phyloP scores from a whole-genome alignment of 2,888 invertebrate genomes.

The Drosophila mercatorum region DNA sequence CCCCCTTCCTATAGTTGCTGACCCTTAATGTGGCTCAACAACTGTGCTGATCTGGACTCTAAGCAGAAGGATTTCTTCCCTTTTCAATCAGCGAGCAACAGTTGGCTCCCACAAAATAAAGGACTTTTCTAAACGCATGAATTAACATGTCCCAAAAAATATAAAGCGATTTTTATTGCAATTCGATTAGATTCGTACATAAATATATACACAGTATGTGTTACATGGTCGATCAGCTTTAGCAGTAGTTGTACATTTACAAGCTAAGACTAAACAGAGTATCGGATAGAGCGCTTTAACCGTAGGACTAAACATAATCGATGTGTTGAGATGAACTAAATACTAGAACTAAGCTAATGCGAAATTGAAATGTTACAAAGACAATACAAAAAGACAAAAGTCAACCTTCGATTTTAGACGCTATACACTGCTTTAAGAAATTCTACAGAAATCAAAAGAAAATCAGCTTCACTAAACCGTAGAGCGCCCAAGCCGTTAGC shows the following conservation, averaged over 20 bases:
- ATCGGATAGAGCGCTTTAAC: slow-evolving; percentile 70
- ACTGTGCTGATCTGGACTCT: too few species aligned
- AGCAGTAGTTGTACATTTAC: slow-evolving; percentile 37
- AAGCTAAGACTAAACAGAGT: slow-evolving; percentile 64
- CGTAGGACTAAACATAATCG: slow-evolving; percentile 58
- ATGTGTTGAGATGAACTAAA: slow-evolving; percentile 26
- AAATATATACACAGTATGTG: slow-evolving; percentile 45
- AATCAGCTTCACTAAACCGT: slow-evolving; percentile 68
- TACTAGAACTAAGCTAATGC: slow-evolving; percentile 62
- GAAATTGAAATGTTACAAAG: slow-evolving; percentile 32
- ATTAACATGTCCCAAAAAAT: slow-evolving; percentile 62
- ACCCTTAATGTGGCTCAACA: too few species aligned
- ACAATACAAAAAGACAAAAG: slow-evolving; percentile 22
- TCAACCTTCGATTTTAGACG: slow-evolving; percentile 30
- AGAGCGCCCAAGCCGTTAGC: slow-evolving; percentile 69
- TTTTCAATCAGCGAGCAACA: too few species aligned
- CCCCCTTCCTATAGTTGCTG: too few species aligned
- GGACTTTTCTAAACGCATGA: too few species aligned
- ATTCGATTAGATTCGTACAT: slow-evolving; percentile 51
- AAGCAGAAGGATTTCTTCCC: too few species aligned
- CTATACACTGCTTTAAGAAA: slow-evolving; percentile 5
- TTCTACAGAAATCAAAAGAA: slow-evolving; percentile 55
- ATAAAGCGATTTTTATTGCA: slow-evolving; percentile 69
- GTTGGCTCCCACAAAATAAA: too few species aligned
- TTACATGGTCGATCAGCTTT: slow-evolving; percentile 30